Percentiles rank a stretch among this genome's conserved stretches.
These are phyloP conservation scores for Hippocampus guttulatus DNA, from an alignment of 2,113 vertebrate species.

Conservation along the genomic window DNA sequence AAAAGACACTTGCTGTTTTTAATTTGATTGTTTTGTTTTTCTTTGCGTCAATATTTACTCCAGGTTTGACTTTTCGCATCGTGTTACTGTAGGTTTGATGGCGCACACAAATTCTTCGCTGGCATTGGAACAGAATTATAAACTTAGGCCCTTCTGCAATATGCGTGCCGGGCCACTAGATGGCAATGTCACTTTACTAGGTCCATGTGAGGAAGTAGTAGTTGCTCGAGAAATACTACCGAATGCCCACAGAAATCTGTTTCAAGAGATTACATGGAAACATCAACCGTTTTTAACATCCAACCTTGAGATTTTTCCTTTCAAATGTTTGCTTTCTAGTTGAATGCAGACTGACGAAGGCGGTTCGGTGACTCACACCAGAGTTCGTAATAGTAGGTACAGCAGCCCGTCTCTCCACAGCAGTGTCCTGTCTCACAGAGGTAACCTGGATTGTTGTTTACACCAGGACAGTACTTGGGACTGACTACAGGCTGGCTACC, in stretches of 20 bases:
- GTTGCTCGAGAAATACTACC: no score
- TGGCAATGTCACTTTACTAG: no score
- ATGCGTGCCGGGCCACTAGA: neutral
- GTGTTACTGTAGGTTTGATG: neutral
- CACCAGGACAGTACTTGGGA: constrained; percentile 82
- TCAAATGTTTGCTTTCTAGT: neutral
- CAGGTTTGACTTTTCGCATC: no score
- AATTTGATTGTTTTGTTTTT: no score
- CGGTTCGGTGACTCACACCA: constrained; percentile 84
- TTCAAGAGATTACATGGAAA: no score
- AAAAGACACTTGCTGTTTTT: no score
- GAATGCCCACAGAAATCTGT: no score
- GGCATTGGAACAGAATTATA: neutral
- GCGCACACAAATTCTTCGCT: neutral
- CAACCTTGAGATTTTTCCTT: neutral
- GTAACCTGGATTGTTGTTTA: constrained; percentile 83
- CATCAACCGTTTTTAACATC: neutral
- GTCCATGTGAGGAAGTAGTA: no score
- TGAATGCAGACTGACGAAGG: neutral
- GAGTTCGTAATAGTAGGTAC: constrained; percentile 95
- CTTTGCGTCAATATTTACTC: no score
- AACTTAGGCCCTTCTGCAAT: neutral
- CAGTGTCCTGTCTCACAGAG: constrained; percentile 94
- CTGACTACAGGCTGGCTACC: constrained; percentile 64
- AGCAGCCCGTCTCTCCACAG: constrained; percentile 94